Percentiles rank a stretch among this genome's conserved stretches.
Evolutionary conservation across 2,888 invertebrate species (phyloP).

Genomic region (Cataglyphis altisquamis): DNA sequence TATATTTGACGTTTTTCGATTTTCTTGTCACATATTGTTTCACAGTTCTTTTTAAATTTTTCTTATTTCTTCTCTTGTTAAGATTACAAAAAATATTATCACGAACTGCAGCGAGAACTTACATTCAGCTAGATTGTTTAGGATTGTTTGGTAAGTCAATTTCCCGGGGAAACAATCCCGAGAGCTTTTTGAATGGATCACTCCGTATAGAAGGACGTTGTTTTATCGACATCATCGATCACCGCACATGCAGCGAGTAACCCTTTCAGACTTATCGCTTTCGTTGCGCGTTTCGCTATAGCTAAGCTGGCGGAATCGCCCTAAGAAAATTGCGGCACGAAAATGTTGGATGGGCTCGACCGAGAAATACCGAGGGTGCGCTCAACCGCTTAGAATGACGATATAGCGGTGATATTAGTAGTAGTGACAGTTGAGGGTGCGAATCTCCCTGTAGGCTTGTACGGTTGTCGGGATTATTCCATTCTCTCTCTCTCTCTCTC

Average conservation of each 20-base stretch:
- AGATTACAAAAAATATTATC: slow-evolving; percentile 25
- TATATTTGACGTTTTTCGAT: not conserved
- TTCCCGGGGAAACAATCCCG: slow-evolving; percentile 7
- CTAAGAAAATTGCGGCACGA: slow-evolving; percentile 58
- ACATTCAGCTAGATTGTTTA: slow-evolving; percentile 22
- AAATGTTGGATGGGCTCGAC: slow-evolving; percentile 24
- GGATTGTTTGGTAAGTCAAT: slow-evolving; percentile 2
- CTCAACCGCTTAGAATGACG: not conserved
- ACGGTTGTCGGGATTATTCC: slow-evolving; percentile 65
- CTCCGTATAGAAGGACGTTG: slow-evolving; percentile 34
- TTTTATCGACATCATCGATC: slow-evolving; percentile 48
- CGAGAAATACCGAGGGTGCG: not conserved
- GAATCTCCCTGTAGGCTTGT: not conserved
- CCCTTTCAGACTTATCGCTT: slow-evolving; percentile 44
- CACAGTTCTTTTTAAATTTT: not conserved
- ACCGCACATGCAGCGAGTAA: slow-evolving; percentile 41
- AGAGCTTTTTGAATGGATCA: slow-evolving; percentile 22
- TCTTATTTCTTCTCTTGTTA: not conserved
- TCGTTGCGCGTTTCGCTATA: slow-evolving; percentile 32
- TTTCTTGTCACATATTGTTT: not conserved
- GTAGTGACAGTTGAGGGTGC: not conserved
- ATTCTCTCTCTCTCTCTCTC: slow-evolving; percentile 27
- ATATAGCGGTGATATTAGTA: not conserved
- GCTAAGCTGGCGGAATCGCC: slow-evolving; percentile 52
- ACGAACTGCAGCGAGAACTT: slow-evolving; percentile 13